Conservation (phyloP, 2,113 vertebrate genomes). For the Solea solea region DNA sequence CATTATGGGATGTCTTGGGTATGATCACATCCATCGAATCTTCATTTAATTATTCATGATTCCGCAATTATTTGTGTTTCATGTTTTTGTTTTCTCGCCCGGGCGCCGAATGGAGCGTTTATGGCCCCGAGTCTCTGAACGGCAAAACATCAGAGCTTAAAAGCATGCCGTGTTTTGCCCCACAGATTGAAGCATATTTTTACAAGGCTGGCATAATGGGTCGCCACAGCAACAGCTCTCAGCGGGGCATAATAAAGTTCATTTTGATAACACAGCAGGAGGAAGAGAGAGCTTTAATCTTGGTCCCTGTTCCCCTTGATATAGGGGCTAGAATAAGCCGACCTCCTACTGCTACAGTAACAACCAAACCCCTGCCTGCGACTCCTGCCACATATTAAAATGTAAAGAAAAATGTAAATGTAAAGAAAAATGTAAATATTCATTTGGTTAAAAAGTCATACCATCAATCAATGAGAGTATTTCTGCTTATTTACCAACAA, state of each 20-base stretch:
- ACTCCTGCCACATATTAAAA: not conserved
- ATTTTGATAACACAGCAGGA: slow-evolving; percentile 72
- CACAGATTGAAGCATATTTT: slow-evolving; percentile 57
- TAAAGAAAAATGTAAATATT: not conserved
- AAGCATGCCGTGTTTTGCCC: slow-evolving; percentile 12
- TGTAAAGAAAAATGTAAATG: not conserved
- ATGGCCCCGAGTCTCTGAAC: slow-evolving; percentile 4
- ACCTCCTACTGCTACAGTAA: slow-evolving; percentile 6
- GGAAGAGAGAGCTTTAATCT: slow-evolving; percentile 63
- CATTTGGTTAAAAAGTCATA: not conserved
- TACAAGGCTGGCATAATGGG: slow-evolving; percentile 55
- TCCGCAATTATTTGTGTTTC: slow-evolving; percentile 27
- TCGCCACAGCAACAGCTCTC: slow-evolving; percentile 56
- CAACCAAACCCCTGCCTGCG: not conserved
- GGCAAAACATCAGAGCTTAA: slow-evolving; percentile 17
- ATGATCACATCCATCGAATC: slow-evolving; percentile 6
- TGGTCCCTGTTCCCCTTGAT: slow-evolving; percentile 44
- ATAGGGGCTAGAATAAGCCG: slow-evolving; percentile 35
- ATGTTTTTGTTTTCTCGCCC: not conserved
- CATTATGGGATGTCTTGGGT: not conserved
- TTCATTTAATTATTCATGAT: slow-evolving; percentile 42
- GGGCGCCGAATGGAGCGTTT: slow-evolving; percentile 14
- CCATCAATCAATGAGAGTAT: not conserved
- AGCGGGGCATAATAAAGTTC: slow-evolving; percentile 68
- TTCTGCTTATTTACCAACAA: not conserved